Base-by-base conservation (phyloP, 2,888 invertebrate genomes). In the Nematopogon swammerdamellus region DNA sequence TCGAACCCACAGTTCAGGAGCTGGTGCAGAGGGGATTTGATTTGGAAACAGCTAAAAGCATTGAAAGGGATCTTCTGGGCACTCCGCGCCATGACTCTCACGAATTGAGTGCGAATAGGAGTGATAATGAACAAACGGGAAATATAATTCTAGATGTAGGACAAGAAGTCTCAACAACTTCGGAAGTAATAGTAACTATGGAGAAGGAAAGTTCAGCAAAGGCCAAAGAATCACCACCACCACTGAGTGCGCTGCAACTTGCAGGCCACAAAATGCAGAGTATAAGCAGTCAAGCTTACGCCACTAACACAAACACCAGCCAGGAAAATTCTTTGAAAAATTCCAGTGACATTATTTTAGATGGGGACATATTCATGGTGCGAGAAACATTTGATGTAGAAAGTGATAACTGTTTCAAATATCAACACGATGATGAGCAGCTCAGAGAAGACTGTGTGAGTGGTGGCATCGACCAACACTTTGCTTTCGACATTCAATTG, bases 1-100 rank as follows among this genome's bases (percentile, higher is more conserved):
- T 3, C 36, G 14, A 36, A 3, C 36, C 36, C 14, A 36, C 36
- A 36, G n/a, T 36, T 3, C 8, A 36, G 16, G 70, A 76, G 63
- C 64, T 79, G 55, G 63, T 75, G 11, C 70, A 69, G 58, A 64
- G 74, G 56, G 77, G 79, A 17, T 77, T 77, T 59, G 80, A 80
- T 60, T 57, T 62, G 2, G 72, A 69, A 60, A 75, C 75, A 1
- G 80, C 80, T 5, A 75, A 70, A 64, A 76, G 62, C 50, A 73
- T 80, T 19, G 80, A 80, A 59, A 60, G 73, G 19, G 80, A 79
- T 57, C 64, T 80, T 50, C 62, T 75, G 4, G 73, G 71, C 57
- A 59, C 66, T 2, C 63, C 70, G 4, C 63, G 61, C 51, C 18
- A 60, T 58, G 5, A 19, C 2, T 25, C 25, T 8, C 25, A 25